Evolutionary conservation across 2,888 invertebrate species (phyloP), one percentile per base, ranked within the genome.

Genomic region (Callyntrura sp.): DNA sequence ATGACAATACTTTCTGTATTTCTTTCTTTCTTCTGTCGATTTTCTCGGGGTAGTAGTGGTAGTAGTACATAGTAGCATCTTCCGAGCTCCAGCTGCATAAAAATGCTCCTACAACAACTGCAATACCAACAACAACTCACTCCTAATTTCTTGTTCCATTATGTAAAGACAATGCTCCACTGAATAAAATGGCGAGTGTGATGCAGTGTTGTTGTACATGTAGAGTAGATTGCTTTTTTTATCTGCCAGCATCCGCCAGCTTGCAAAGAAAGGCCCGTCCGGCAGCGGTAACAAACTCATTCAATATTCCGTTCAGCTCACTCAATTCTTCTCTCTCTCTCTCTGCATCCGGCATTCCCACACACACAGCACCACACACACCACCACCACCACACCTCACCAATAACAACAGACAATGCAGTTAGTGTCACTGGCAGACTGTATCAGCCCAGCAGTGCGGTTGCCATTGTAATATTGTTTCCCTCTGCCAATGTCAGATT

Each of bases 291-390:
- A 23, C 25, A 43, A 45, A 17, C 43, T 70, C 70, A 70, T 70
- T 70, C 43, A 17, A 43, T 70, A 70, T 70, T 70, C 45, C 20
- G 70, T 45, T 45, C 70, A 70, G 70, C 70, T 43, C 70, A 68
- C 45, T 45, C 70, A 43, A 45, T 45, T 70, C n/a, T n/a, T n/a
- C n/a, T n/a, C n/a, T n/a, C n/a, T n/a, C 20, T 70, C 17, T 20
- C 45, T 70, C 70, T 43, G 5, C 6, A 35, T 45, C 45, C 62
- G 35, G 35, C 35, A 35, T n/a, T 60, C 20, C 35, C 14, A 43
- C 70, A 70, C 17, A 70, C 4, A 43, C n/a, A 2, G 35, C 35
- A 35, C 35, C 35, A 35, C 35, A 2, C 35, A 6, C 35, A 35
- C 35, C 35, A 35, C 35, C 35, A 35, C 35, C 35, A 35, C 35